These are phyloP conservation scores for Pachyramphus minor DNA, from an alignment of 2,113 vertebrate species.

Conservation along the genomic window DNA sequence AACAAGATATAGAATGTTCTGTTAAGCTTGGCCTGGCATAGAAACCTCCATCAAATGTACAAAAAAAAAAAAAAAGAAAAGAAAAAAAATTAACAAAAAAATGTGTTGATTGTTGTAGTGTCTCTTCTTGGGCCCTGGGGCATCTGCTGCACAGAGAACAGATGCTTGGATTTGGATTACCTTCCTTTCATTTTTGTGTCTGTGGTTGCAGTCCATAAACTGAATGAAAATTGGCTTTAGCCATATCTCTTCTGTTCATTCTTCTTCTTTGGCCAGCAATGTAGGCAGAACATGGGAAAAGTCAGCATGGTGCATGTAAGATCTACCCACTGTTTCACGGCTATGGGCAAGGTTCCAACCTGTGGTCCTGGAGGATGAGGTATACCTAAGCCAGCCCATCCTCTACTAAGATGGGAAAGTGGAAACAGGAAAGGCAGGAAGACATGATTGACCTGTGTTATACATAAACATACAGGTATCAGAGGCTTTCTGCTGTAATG, in stretches of 20 bases:
- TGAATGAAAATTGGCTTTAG: not conserved
- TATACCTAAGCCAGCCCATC: not conserved
- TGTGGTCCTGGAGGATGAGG: not conserved
- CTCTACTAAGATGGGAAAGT: fast-evolving
- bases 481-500: not conserved
- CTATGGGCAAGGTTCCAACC: not conserved
- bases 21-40: not conserved
- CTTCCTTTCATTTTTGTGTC: not conserved
- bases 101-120: not conserved
- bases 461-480: not conserved
- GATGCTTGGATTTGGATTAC: not conserved
- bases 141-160: not conserved
- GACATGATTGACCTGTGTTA: not conserved
- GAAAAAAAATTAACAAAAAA: not conserved
- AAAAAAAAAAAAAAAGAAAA: not conserved
- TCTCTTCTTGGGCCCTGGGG: not conserved
- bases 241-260: not conserved
- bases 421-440: not conserved
- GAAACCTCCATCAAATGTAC: not conserved
- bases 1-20: not conserved
- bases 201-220: not conserved
- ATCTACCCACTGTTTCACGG: not conserved
- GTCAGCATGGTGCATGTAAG: not conserved
- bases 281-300: not conserved
- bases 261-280: not conserved